These are phyloP conservation scores for Epirrhoe tristata DNA, from an alignment of 2,888 invertebrate genomes.

Conservation along the genomic window DNA sequence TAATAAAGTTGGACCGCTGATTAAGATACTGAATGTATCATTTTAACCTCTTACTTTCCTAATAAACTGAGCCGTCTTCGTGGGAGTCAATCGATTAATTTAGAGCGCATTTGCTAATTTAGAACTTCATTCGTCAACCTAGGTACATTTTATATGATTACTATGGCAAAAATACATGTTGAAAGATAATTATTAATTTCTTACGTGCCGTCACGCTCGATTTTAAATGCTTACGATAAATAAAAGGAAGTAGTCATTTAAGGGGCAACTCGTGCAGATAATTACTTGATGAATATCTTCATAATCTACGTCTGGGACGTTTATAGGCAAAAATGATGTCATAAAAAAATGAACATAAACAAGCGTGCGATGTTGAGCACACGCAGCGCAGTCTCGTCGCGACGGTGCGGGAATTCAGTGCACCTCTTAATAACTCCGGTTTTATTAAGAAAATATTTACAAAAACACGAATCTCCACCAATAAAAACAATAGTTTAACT, in stretches of 20 bases:
- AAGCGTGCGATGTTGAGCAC: constrained; percentile 47
- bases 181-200: constrained; percentile 12
- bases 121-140: no score
- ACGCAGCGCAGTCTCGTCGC: constrained; percentile 62
- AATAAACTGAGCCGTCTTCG: no score
- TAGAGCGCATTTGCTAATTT: no score
- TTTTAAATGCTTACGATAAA: constrained; percentile 21
- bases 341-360: constrained; percentile 51
- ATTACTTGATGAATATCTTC: constrained; percentile 47
- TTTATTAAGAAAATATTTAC: constrained; percentile 13
- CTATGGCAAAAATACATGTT: background rate
- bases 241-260: constrained; percentile 34
- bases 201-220: constrained; percentile 19
- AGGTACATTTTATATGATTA: no score
- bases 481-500: background rate
- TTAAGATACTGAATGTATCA: no score
- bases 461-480: background rate
- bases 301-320: constrained; percentile 37
- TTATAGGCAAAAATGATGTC: constrained; percentile 49
- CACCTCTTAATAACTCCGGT: constrained; percentile 37
- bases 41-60: no score
- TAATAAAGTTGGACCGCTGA: no score
- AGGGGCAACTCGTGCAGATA: constrained; percentile 53
- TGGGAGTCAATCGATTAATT: no score
- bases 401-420: constrained; percentile 56